These are phyloP conservation scores for Heteractis magnifica DNA, from an alignment of 92 coral and sea anemone species.

Conservation along the genomic window DNA sequence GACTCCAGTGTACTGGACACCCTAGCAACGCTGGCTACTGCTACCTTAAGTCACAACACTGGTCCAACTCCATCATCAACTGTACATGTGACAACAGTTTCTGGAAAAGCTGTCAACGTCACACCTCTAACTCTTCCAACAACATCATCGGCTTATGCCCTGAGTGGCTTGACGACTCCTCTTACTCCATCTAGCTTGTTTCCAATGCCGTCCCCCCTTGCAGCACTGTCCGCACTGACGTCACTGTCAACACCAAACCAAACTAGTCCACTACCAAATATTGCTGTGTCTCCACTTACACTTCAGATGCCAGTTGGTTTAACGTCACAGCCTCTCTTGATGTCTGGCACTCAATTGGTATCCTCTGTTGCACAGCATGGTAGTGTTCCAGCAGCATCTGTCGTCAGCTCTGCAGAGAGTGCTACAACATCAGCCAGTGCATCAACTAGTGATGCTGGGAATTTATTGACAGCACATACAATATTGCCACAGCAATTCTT, in stretches of 20 bases:
- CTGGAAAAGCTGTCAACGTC: constrained; percentile 67
- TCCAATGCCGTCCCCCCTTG: constrained; percentile 91
- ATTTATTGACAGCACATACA: constrained; percentile 28
- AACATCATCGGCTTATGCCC: constrained; percentile 59
- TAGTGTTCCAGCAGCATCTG: constrained; percentile 62
- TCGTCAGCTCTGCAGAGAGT: constrained; percentile 58
- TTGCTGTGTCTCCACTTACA: constrained; percentile 85
- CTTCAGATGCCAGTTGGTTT: constrained; percentile 84
- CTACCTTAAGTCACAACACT: constrained; percentile 84
- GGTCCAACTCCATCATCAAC: constrained; percentile 77
- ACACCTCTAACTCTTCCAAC: constrained; percentile 94
- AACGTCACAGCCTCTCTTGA: constrained; percentile 60
- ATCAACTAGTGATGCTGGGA: constrained; percentile 40
- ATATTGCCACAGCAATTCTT: constrained; percentile 58
- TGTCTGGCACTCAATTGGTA: constrained; percentile 78
- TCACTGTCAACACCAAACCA: constrained; percentile 89
- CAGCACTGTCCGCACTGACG: constrained; percentile 91
- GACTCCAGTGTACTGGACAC: constrained; percentile 96
- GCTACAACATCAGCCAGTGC: constrained; percentile 35
- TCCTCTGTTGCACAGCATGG: constrained; percentile 67
- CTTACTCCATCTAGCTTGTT: constrained; percentile 87
- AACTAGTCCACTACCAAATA: constrained; percentile 85
- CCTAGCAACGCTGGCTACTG: constrained; percentile 96
- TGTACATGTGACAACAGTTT: constrained; percentile 70
- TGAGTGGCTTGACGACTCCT: constrained; percentile 79